Base-by-base conservation (phyloP, 2,113 vertebrate species). In the Cephalopholis sonnerati region DNA sequence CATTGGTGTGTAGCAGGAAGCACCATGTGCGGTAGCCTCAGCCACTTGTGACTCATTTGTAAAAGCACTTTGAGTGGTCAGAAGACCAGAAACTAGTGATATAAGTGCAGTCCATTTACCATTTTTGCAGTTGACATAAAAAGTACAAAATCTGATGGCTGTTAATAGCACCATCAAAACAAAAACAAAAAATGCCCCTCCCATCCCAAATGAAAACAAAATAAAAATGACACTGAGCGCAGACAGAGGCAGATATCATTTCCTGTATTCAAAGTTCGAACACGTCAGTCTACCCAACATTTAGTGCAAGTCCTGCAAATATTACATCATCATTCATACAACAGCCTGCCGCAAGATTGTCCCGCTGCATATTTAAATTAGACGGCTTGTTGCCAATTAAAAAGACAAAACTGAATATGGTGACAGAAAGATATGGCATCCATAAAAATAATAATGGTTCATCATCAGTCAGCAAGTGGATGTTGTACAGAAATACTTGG, bases 221-320 rank as follows among this genome's bases (percentile, higher is more conserved):
- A 25, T 17, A 10, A 53, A 81, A 71, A 36, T 36, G 8, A 44
- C 41, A 44, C 41, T 2, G 20, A 25, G 44, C 50, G 27, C 18
- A 90, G 20, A 53, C 74, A 36, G 71, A 67, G 22, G 54, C 25
- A 1, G 79, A 66, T 66, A 22, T 53, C 3, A 65, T 72, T 78
- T 69, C 20, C 51, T 89, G 75, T 89, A 90, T 86, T 89, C 62
- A 84, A 51, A 65, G 1, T 67, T 15, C 55, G 29, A 85, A 77
- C 69, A 77, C 39, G 7, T 73, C 79, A 54, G 46, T 84, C 39
- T 13, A 51, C 17, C 10, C 18, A 73, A 84, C n/a, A 79, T 85
- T 89, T 85, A 88, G 88, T 90, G 87, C 90, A 91, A 89, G 54
- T 90, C 68, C 72, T 76, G 87, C 77, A 90, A 87, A 89, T 79